Evolutionary conservation across 2,888 invertebrate genomes (phyloP).

Genomic region (Napeogenes inachia): DNA sequence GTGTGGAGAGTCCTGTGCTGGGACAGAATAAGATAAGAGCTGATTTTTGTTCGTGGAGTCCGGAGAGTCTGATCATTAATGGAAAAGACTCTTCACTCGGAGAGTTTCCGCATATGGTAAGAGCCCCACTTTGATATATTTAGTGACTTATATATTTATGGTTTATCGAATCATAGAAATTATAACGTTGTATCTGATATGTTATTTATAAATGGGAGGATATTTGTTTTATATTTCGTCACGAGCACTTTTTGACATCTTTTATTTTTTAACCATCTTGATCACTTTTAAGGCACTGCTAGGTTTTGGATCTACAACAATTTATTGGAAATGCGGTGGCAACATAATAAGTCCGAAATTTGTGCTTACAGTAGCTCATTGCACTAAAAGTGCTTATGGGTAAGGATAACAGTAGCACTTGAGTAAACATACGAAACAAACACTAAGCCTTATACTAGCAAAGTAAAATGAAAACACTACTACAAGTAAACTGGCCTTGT

Average conservation of each 20-base stretch:
- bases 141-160: background rate
- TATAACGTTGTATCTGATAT: background rate
- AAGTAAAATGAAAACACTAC: too few relatives aligned
- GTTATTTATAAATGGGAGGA: background rate
- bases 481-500: too few relatives aligned
- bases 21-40: slow-evolving; percentile 23
- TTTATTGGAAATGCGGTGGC: slow-evolving; percentile 46
- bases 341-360: slow-evolving; percentile 46
- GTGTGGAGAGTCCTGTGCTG: slow-evolving; percentile 27
- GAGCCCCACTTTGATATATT: background rate
- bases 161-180: background rate
- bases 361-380: slow-evolving; percentile 51
- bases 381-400: slow-evolving; percentile 26
- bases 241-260: background rate
- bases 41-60: slow-evolving; percentile 32
- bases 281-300: slow-evolving; percentile 41
- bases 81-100: slow-evolving; percentile 31
- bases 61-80: slow-evolving; percentile 32
- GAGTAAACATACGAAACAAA: too few relatives aligned
- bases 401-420: background rate
- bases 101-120: slow-evolving; percentile 39
- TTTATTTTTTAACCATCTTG: slow-evolving; percentile 9
- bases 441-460: too few relatives aligned
- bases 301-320: slow-evolving; percentile 34
- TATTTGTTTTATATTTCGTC: background rate